Base-by-base conservation (phyloP, 1,140 invertebrate species). In the Dendrolimus punctatus region DNA sequence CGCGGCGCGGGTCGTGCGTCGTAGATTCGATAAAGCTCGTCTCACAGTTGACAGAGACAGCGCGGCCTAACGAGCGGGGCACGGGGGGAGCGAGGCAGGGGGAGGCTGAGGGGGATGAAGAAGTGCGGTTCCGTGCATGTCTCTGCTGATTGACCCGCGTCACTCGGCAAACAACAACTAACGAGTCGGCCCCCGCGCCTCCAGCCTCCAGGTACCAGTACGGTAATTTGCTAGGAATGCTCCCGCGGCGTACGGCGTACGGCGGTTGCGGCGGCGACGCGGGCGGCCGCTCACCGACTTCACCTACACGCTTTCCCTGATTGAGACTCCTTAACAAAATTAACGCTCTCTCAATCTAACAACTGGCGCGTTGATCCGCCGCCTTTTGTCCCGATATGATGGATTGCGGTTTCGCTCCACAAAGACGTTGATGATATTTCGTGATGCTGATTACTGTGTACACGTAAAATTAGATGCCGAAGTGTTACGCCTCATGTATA, bases 71-170 rank as follows among this genome's bases (percentile, higher is more conserved):
- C 80, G 80, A 83, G 75, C 74, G 78, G 67, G 52, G 69, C 55
- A 62, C 57, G 63, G 74, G 46, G 48, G 60, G 63, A 64, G 58
- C 45, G 59, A 47, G 55, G 64, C 62, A 23, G 23, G 23, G 23
- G 23, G 23, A 23, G 52, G 39, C 39, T 53, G 64, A 55, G 73
- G 71, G 76, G 82, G 85, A 76, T 75, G 87, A 89, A 89, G 85
- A 88, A 89, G 87, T 90, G 89, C 90, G 90, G 90, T 89, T 90
- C 89, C 89, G 87, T 88, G 89, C 81, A 90, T 90, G 89, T 88
- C 88, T 90, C 89, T 90, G 90, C 90, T 91, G 89, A 90, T 86
- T 84, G 83, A 86, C 89, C 87, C 89, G 87, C 87, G 85, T 84
- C 82, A 86, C 85, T 80, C 78, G 69, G 77, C 80, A 85, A 82